These are phyloP conservation scores for Cacatua alba DNA, from an alignment of 2,113 vertebrate species.

Conservation along the genomic window DNA sequence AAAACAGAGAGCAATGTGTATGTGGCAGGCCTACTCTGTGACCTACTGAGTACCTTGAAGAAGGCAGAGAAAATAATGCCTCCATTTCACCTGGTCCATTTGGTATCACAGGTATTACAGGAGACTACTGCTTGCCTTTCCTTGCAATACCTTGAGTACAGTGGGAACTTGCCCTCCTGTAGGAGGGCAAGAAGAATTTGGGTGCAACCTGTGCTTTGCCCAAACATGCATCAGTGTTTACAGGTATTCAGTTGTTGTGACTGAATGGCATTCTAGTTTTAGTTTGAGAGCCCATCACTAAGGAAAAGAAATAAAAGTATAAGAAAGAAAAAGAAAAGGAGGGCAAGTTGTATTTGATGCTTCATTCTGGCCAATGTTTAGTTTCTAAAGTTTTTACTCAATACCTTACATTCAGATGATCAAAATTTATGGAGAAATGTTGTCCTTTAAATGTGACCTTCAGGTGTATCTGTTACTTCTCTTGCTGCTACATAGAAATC, in stretches of 20 bases:
- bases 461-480: background rate
- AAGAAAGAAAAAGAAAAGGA: background rate
- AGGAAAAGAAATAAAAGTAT: background rate
- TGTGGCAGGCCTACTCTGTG: background rate
- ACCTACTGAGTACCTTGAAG: background rate
- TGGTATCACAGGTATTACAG: background rate
- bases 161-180: background rate
- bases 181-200: background rate
- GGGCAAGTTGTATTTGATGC: background rate
- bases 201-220: background rate
- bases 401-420: background rate
- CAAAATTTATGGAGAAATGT: background rate
- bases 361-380: background rate
- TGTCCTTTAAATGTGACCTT: background rate
- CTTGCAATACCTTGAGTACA: background rate
- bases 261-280: background rate
- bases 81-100: background rate
- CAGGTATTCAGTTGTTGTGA: background rate
- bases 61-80: background rate
- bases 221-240: rapidly evolving
- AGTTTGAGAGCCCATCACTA: background rate
- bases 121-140: background rate
- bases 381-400: background rate
- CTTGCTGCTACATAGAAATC: background rate
- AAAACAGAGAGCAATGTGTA: background rate